phyloP scores from a whole-genome alignment of 2,888 invertebrate genomes.

The Dryococelus australis region DNA sequence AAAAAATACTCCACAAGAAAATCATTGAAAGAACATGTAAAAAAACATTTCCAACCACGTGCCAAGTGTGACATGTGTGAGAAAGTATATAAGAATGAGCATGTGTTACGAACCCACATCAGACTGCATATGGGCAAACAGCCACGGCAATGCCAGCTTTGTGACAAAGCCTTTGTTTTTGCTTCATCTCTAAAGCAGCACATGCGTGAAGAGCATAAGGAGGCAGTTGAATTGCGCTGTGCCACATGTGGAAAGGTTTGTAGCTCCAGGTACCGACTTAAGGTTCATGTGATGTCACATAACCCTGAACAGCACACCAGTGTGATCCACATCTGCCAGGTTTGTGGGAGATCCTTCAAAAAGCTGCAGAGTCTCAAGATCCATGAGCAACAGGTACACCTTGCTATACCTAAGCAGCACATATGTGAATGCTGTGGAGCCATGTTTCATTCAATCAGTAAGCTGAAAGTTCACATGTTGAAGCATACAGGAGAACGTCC shows the following conservation, averaged over 20 bases:
- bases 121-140: constrained; percentile 36
- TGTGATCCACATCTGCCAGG: constrained; percentile 33
- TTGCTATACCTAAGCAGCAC: constrained; percentile 35
- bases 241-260: constrained; percentile 33
- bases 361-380: constrained; percentile 28
- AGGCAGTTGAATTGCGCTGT: constrained; percentile 33
- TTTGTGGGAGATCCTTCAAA: constrained; percentile 35
- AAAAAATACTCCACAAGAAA: constrained; percentile 33
- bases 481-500: constrained; percentile 37
- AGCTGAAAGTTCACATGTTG: constrained; percentile 36
- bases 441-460: constrained; percentile 35
- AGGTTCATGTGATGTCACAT: constrained; percentile 25
- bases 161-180: constrained; percentile 36
- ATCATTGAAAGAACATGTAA: constrained; percentile 37
- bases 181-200: constrained; percentile 36
- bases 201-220: constrained; percentile 33
- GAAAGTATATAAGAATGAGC: constrained; percentile 36
- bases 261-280: constrained; percentile 33
- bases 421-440: constrained; percentile 38
- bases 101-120: constrained; percentile 35
- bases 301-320: background rate
- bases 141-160: constrained; percentile 34
- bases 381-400: constrained; percentile 37
- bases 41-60: constrained; percentile 35
- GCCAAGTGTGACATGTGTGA: constrained; percentile 36